phyloP scores from a whole-genome alignment of 1,140 invertebrate species.

The Cyrtorhinus lividipennis region DNA sequence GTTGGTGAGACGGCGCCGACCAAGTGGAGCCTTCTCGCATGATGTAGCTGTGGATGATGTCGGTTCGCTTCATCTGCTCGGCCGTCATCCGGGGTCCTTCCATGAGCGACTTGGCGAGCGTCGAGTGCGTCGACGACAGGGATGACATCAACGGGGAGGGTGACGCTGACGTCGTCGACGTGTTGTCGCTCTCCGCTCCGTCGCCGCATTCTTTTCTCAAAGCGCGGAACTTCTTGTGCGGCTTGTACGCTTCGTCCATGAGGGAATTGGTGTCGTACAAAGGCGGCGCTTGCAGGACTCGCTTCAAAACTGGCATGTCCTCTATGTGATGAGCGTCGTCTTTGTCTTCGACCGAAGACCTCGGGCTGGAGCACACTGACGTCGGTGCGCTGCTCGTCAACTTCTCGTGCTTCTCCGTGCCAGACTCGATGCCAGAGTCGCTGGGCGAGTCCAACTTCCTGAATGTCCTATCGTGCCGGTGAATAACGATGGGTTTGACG shows the following conservation, averaged over 20 bases:
- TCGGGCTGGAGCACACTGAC: constrained; percentile 67
- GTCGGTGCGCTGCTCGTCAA: constrained; percentile 52
- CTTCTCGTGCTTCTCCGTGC: constrained; percentile 70
- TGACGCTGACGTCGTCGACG: constrained; percentile 30
- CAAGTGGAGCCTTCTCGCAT: constrained; percentile 45
- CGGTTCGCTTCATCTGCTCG: constrained; percentile 73
- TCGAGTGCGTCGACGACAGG: constrained; percentile 70
- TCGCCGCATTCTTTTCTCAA: constrained; percentile 60
- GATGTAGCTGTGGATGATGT: constrained; percentile 78
- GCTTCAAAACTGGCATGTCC: constrained; percentile 85
- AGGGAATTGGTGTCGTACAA: constrained; percentile 73
- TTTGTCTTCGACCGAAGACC: constrained; percentile 69
- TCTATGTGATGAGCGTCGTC: constrained; percentile 49
- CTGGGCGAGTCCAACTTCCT: constrained; percentile 76
- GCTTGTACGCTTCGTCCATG: constrained; percentile 89
- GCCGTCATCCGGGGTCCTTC: constrained; percentile 75
- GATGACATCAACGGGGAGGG: constrained; percentile 37
- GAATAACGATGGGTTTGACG: constrained; percentile 33
- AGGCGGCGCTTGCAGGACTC: constrained; percentile 79
- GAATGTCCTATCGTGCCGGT: constrained; percentile 40
- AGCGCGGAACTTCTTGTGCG: constrained; percentile 85
- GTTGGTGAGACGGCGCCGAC: constrained; percentile 18
- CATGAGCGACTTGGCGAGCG: constrained; percentile 71
- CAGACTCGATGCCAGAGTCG: constrained; percentile 83
- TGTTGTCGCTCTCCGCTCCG: constrained; percentile 42